Conservation (phyloP, 53 echinoderm and acorn worm genomes). For the Stichopus horrens region DNA sequence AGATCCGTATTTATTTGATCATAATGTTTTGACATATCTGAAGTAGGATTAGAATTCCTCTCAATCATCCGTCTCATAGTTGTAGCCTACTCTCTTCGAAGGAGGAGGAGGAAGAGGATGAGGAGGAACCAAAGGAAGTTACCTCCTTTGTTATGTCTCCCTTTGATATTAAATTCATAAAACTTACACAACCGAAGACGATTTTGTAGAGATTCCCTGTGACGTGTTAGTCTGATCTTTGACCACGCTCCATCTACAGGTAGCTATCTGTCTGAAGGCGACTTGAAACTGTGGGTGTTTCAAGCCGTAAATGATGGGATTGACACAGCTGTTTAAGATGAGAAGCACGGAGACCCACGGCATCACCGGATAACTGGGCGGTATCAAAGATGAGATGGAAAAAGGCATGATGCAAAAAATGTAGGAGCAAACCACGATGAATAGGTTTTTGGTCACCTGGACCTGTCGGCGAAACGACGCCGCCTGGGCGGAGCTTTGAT, state of each 20-base stretch:
- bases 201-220: background rate
- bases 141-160: too few species aligned
- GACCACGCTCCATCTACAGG: slow-evolving; percentile 36
- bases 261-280: slow-evolving; percentile 47
- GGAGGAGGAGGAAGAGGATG: too few species aligned
- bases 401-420: slow-evolving; percentile 61
- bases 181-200: too few species aligned
- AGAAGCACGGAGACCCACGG: slow-evolving; percentile 48
- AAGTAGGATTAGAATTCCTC: too few species aligned
- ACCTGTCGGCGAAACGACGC: slow-evolving; percentile 54
- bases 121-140: too few species aligned
- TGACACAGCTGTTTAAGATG: slow-evolving; percentile 55
- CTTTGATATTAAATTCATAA: too few species aligned
- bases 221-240: slow-evolving; percentile 42
- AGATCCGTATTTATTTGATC: too few species aligned
- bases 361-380: slow-evolving; percentile 55
- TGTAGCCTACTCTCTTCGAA: too few species aligned
- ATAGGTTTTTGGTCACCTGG: slow-evolving; percentile 68
- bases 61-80: too few species aligned
- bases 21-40: too few species aligned
- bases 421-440: slow-evolving; percentile 60
- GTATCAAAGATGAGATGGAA: slow-evolving; percentile 54
- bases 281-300: slow-evolving; percentile 66
- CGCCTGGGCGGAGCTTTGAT: slow-evolving; percentile 19
- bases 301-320: slow-evolving; percentile 60